These are phyloP conservation scores for Cheirogaleus major DNA, from an alignment of 2,797 vertebrate species.

Conservation along the genomic window DNA sequence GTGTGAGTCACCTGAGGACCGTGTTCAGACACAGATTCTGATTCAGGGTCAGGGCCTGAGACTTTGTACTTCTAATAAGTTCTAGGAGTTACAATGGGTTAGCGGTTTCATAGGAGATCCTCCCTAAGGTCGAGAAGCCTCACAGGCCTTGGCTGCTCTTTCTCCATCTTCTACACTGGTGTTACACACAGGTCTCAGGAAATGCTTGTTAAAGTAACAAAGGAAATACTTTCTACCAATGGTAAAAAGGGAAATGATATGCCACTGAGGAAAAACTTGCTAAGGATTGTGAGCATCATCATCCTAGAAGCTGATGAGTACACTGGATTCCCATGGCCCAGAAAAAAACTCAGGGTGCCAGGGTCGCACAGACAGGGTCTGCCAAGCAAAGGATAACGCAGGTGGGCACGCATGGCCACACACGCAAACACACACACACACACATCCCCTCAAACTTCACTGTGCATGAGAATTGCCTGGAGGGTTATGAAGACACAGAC, in stretches of 20 bases:
- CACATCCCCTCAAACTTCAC: not conserved
- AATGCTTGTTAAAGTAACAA: not conserved
- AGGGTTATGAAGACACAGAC: not conserved
- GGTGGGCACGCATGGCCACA: not conserved
- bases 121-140: not conserved
- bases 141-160: not conserved
- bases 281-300: not conserved
- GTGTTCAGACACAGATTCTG: not conserved
- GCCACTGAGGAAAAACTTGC: not conserved
- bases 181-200: not conserved
- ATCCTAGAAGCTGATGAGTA: not conserved
- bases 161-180: not conserved
- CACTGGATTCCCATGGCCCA: too few species aligned
- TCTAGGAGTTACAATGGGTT: not conserved
- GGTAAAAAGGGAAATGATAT: not conserved
- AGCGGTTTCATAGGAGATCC: not conserved
- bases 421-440: too few species aligned
- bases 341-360: not conserved
- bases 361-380: not conserved
- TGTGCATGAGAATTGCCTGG: not conserved
- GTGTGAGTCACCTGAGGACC: not conserved
- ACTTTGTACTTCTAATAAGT: not conserved
- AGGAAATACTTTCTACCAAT: not conserved
- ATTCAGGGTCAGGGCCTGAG: not conserved
- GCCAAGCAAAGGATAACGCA: not conserved